These are phyloP conservation scores for Cataglyphis cursor DNA, from an alignment of 2,888 invertebrate species.

Conservation along the genomic window DNA sequence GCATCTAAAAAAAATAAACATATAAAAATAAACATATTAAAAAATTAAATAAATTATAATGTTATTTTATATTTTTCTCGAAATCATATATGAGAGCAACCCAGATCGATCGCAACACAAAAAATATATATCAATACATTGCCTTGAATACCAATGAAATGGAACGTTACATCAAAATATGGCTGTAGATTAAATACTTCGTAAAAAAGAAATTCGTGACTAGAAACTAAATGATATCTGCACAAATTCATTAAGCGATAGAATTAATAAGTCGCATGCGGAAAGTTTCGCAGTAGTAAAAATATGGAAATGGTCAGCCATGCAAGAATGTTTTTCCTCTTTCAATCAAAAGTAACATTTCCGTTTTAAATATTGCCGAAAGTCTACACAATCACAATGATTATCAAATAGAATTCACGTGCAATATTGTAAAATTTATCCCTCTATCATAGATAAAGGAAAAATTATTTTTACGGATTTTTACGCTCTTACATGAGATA, in stretches of 20 bases:
- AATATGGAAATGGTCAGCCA: neutral
- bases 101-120: neutral
- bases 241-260: neutral
- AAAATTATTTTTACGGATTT: too few species aligned
- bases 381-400: neutral
- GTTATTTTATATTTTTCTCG: neutral
- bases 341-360: slow-evolving; percentile 8
- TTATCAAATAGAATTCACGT: neutral
- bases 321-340: neutral
- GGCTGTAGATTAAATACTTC: neutral
- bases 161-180: neutral
- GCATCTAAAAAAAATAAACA: neutral
- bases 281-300: slow-evolving; percentile 22
- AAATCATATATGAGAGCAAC: slow-evolving; percentile 8
- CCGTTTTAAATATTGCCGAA: neutral
- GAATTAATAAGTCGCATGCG: neutral
- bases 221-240: neutral
- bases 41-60: slow-evolving; percentile 5
- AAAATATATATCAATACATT: neutral
- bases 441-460: neutral
- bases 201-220: neutral
- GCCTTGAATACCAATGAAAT: neutral
- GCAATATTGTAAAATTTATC: neutral
- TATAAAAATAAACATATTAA: neutral
- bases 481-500: neutral